These are phyloP conservation scores for Sinonovacula constricta DNA, from an alignment of 1,140 invertebrate genomes.

Conservation along the genomic window DNA sequence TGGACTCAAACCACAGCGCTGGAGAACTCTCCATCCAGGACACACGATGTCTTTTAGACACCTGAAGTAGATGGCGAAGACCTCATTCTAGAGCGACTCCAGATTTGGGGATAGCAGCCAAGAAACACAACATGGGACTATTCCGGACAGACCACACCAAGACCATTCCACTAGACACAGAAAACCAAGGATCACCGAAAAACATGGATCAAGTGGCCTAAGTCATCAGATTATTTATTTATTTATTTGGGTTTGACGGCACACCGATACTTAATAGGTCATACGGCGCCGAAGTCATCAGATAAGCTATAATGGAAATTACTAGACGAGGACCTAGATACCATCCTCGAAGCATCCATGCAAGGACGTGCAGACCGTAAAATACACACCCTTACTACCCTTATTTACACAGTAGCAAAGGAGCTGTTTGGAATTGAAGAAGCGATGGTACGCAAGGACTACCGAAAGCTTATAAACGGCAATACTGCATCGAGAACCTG, in stretches of 20 bases:
- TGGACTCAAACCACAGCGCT: slow-evolving; percentile 25
- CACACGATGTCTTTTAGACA: too few species aligned
- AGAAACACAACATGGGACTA: not conserved
- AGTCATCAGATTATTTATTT: too few species aligned
- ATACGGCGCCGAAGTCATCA: too few species aligned
- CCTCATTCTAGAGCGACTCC: slow-evolving; percentile 11
- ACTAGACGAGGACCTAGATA: slow-evolving; percentile 11
- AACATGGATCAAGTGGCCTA: slow-evolving; percentile 6
- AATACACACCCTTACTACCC: slow-evolving; percentile 11
- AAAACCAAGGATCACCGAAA: slow-evolving; percentile 35
- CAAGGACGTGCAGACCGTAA: slow-evolving; percentile 8
- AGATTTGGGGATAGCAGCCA: slow-evolving; percentile 9
- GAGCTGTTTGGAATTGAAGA: slow-evolving; percentile 13
- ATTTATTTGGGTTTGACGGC: too few species aligned
- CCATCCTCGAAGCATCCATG: slow-evolving; percentile 13
- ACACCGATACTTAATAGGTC: too few species aligned
- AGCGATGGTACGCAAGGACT: slow-evolving; percentile 17
- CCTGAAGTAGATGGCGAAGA: too few species aligned
- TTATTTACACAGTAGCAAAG: slow-evolving; percentile 17
- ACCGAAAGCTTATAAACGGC: slow-evolving; percentile 12
- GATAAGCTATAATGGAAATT: slow-evolving; percentile 6
- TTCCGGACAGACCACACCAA: slow-evolving; percentile 37
- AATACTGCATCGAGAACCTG: slow-evolving; percentile 17
- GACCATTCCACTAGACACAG: slow-evolving; percentile 6
- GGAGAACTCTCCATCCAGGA: slow-evolving; percentile 26